Conservation (phyloP, 1,140 invertebrate genomes). For the Periplaneta americana region DNA sequence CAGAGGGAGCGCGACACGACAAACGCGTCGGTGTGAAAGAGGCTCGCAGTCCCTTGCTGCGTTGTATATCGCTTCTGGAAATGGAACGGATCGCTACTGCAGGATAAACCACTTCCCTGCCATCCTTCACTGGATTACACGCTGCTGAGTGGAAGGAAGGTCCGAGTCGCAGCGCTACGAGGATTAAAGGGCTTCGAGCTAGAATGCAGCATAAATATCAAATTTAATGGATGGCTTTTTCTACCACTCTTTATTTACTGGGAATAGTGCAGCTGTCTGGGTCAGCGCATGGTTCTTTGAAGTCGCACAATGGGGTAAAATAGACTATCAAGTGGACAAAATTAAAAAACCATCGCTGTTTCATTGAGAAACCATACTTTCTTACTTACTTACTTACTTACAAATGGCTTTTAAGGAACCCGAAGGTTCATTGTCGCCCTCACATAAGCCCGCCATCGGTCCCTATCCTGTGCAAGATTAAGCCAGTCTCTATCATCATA, state of each 20-base stretch:
- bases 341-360: too few species aligned
- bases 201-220: neutral
- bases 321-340: too few species aligned
- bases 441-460: too few species aligned
- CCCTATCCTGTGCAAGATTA: too few species aligned
- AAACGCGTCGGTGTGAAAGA: neutral
- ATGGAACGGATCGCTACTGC: neutral
- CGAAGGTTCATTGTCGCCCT: too few species aligned
- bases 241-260: neutral
- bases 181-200: neutral
- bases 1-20: too few species aligned
- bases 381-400: too few species aligned
- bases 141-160: neutral
- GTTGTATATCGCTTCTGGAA: neutral
- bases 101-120: neutral
- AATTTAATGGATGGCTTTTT: neutral
- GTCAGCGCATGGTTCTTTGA: too few species aligned
- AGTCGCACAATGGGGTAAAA: too few species aligned
- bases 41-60: neutral
- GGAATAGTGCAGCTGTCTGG: neutral
- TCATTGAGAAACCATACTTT: too few species aligned
- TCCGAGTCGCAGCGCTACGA: neutral
- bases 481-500: too few species aligned
- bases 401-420: too few species aligned
- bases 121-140: neutral